Evolutionary conservation across 2,888 invertebrate genomes (phyloP).

Genomic region (Lithophane leautieri): DNA sequence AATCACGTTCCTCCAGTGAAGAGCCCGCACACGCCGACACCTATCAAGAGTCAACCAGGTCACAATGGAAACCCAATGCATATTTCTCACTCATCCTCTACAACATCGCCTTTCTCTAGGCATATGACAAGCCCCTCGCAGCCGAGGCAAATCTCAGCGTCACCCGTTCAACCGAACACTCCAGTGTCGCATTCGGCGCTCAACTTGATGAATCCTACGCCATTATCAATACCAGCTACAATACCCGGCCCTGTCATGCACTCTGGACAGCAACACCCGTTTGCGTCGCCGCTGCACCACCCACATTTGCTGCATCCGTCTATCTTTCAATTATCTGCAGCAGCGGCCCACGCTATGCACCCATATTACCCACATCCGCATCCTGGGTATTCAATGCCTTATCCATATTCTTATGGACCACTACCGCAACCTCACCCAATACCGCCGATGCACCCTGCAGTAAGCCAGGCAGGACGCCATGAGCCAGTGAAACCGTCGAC

Average conservation of each 20-base stretch:
- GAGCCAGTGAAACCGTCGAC: constrained; percentile 88
- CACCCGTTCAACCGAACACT: constrained; percentile 85
- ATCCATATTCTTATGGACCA: constrained; percentile 93
- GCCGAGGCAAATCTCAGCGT: constrained; percentile 87
- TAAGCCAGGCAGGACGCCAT: constrained; percentile 86
- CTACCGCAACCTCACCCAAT: constrained; percentile 94
- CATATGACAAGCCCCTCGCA: constrained; percentile 88
- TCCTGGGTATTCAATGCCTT: constrained; percentile 93
- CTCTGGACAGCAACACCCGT: constrained; percentile 93
- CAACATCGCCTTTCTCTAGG: constrained; percentile 88
- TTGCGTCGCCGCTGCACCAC: constrained; percentile 93
- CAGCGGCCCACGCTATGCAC: constrained; percentile 92
- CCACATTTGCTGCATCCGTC: constrained; percentile 92
- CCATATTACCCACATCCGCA: constrained; percentile 93
- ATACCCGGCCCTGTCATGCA: constrained; percentile 93
- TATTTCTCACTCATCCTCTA: constrained; percentile 83
- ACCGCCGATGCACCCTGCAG: constrained; percentile 91
- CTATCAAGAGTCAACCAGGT: constrained; percentile 86
- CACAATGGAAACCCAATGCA: constrained; percentile 85
- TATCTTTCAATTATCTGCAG: constrained; percentile 91
- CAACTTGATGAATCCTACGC: constrained; percentile 91
- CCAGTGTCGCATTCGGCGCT: constrained; percentile 91
- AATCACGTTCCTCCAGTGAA: constrained; percentile 90
- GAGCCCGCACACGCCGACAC: constrained; percentile 89
- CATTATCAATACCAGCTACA: constrained; percentile 91